Percentiles rank a stretch among this genome's conserved stretches.
These are phyloP conservation scores for Pangasianodon hypophthalmus DNA, from an alignment of 2,113 vertebrate genomes.

Conservation along the genomic window DNA sequence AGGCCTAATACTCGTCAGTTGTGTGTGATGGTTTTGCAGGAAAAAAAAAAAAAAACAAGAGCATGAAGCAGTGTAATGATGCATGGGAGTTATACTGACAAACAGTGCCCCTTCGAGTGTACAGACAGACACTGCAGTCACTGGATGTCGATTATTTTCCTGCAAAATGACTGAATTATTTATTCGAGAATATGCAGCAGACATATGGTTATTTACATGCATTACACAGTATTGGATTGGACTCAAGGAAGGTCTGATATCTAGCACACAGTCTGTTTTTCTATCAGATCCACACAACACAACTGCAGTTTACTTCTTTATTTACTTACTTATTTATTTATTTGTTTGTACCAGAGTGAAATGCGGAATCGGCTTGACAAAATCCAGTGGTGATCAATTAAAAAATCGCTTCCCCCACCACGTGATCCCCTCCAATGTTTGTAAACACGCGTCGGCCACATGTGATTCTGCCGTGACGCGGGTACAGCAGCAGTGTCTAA, in stretches of 20 bases:
- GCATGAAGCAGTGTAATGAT: not conserved
- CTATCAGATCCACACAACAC: not conserved
- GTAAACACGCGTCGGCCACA: slow-evolving; percentile 82
- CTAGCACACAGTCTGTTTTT: not conserved
- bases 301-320: not conserved
- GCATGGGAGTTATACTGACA: not conserved
- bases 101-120: slow-evolving; percentile 36
- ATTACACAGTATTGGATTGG: not conserved
- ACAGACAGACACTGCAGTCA: not conserved
- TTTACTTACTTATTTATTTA: not conserved
- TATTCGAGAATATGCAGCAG: not conserved
- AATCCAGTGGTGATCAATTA: slow-evolving; percentile 8
- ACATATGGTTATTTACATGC: not conserved
- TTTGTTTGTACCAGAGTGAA: not conserved
- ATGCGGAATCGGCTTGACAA: not conserved
- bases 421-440: slow-evolving; percentile 78
- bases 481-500: slow-evolving; percentile 42
- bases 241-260: not conserved
- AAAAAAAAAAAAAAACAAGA: too few relatives aligned
- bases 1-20: not conserved
- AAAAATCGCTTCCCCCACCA: slow-evolving; percentile 58
- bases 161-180: not conserved
- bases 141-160: not conserved
- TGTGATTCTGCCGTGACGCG: slow-evolving; percentile 73
- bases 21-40: not conserved